Base-by-base conservation (phyloP, 2,113 vertebrate species). In the Neomonachus schauinslandi region DNA sequence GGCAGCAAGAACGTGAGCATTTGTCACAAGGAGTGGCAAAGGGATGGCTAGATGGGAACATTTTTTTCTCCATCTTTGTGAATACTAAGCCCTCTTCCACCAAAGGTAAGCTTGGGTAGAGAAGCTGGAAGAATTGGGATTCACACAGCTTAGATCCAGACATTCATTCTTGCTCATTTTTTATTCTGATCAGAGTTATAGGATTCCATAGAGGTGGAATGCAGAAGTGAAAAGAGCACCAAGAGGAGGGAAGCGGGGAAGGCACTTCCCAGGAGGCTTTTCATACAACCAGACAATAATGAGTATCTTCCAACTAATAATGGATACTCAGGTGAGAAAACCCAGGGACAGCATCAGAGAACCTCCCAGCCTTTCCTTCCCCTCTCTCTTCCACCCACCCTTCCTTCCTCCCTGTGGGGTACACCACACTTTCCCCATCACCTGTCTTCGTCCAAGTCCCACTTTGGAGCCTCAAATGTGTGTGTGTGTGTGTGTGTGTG, bases 281-380 rank as follows among this genome's bases (percentile, higher is more conserved):
- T 28, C 28, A 65, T 24, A 76, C 28, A 84, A 63, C 91, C n/a
- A 31, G 63, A 9, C 4, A 91, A 5, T 71, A 87, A 82, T 4
- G 4, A 28, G 12, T 33, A 21, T 59, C 82, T 86, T 24, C 81
- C 74, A 91, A 69, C 5, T 67, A 85, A 55, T 91, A 69, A 19
- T 13, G 49, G 81, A 31, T 59, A 92, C 57, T 93, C 65, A 77
- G 42, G 15, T 72, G n/a, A 89, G 79, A 94, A 97, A 87, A 39
- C 18, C 15, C 7, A 39, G 67, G 16, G 16, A 2, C 18, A 63
- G 71, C 6, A 3, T 1, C 6, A 14, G 4, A 59, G 89, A 36
- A 67, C 0, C 7, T 5, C 33, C 7, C 19, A 22, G 42, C 28
- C 53, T 82, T 28, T 51, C 55, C 36, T 36, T 65, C 63, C 16